A percentile compares a stretch with the other conserved stretches of the same genome.
These are phyloP conservation scores for Asobara japonica DNA, from an alignment of 1,140 invertebrate species.

Conservation along the genomic window DNA sequence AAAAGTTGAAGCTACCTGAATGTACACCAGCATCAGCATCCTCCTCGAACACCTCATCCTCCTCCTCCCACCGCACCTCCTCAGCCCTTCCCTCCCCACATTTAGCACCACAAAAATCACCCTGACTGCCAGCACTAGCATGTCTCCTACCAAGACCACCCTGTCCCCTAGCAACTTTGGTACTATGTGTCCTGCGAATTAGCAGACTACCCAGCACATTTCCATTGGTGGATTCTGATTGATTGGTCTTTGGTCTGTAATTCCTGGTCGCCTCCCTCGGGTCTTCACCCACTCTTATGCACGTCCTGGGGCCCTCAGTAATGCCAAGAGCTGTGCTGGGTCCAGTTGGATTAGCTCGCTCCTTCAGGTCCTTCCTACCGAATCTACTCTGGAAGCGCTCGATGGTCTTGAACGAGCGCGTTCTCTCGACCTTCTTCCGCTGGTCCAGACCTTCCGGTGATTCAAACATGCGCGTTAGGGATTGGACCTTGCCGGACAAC, in stretches of 20 bases:
- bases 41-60: conserved; percentile 42
- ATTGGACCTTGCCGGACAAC: conserved; percentile 62
- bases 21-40: conserved; percentile 72
- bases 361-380: conserved; percentile 47
- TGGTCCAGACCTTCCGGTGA: conserved; percentile 33
- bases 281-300: background rate
- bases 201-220: conserved; percentile 55
- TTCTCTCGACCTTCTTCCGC: conserved; percentile 59
- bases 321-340: background rate
- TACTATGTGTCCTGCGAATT: conserved; percentile 76
- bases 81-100: background rate
- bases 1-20: conserved; percentile 65
- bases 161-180: conserved; percentile 74
- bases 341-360: background rate
- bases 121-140: conserved; percentile 41
- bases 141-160: conserved; percentile 55
- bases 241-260: conserved; percentile 21
- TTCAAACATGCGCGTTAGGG: conserved; percentile 62
- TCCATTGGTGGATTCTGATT: conserved; percentile 15
- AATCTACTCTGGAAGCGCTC: conserved; percentile 61
- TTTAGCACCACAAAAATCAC: background rate
- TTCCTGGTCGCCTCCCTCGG: conserved; percentile 1
- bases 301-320: background rate
- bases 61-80: conserved; percentile 37
- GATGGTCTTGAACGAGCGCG: conserved; percentile 63